phyloP scores from a whole-genome alignment of 1,140 invertebrate species.

The Calycopis cecrops region DNA sequence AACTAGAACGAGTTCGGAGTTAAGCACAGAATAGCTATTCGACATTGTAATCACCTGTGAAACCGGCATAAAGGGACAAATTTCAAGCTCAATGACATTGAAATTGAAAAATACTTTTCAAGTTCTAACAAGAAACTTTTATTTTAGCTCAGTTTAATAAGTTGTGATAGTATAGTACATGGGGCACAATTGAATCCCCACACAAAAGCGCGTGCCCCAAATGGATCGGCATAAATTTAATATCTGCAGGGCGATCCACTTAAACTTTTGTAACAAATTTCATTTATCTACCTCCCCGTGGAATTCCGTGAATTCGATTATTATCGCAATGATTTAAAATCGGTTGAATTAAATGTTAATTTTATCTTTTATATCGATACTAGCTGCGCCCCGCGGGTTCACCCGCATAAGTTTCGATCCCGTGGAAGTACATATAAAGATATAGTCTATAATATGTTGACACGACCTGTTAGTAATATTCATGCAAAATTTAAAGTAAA shows the following conservation, averaged over 20 bases:
- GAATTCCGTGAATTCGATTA: constrained; percentile 66
- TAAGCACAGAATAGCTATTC: no score
- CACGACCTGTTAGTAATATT: no score
- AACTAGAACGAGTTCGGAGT: no score
- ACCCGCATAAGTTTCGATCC: no score
- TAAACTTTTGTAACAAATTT: constrained; percentile 70
- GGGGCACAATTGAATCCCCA: constrained; percentile 11
- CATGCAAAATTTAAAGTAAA: no score
- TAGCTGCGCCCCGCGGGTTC: no score
- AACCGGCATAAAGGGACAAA: no score
- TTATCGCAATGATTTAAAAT: constrained; percentile 65
- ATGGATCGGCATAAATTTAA: constrained; percentile 67
- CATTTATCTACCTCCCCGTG: constrained; percentile 60
- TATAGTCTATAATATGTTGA: no score
- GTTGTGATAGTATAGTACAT: not conserved
- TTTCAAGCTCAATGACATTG: not conserved
- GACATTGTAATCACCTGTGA: no score
- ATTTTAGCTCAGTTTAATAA: not conserved
- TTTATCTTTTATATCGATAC: constrained; percentile 1
- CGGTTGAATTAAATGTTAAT: constrained; percentile 25
- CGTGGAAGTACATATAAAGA: no score
- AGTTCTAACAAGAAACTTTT: not conserved
- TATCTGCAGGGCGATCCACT: constrained; percentile 58
- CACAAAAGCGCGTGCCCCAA: constrained; percentile 50
- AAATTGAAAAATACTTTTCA: not conserved